A percentile compares a stretch with the other conserved stretches of the same genome.
These are phyloP conservation scores for Leucoma salicis DNA, from an alignment of 2,888 invertebrate species.

Conservation along the genomic window DNA sequence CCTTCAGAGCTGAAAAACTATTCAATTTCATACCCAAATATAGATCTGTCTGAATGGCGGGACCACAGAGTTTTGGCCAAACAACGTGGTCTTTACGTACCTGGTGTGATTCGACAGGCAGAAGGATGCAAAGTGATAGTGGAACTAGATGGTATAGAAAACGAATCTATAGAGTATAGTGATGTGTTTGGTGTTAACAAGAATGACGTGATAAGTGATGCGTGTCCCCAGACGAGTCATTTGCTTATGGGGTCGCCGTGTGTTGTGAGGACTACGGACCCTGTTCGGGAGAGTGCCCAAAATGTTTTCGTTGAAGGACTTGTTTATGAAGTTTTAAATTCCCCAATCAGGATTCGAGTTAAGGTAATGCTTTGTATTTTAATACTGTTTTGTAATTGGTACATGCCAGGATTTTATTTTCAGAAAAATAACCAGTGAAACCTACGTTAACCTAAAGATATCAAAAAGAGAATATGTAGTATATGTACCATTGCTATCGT, in stretches of 20 bases:
- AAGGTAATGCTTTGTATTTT: constrained; percentile 68
- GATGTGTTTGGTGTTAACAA: constrained; percentile 91
- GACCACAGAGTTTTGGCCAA: constrained; percentile 96
- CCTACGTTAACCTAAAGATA: too few relatives aligned
- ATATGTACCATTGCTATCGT: too few relatives aligned
- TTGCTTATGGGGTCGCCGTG: constrained; percentile 90
- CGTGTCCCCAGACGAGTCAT: constrained; percentile 93
- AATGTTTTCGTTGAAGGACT: constrained; percentile 93
- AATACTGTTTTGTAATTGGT: too few relatives aligned
- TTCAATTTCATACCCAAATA: constrained; percentile 79
- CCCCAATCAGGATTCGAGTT: constrained; percentile 74
- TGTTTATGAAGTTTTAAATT: constrained; percentile 82
- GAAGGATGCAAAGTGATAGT: constrained; percentile 88
- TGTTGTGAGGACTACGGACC: constrained; percentile 87
- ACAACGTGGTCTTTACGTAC: constrained; percentile 90
- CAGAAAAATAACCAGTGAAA: too few relatives aligned
- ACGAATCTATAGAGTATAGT: constrained; percentile 85
- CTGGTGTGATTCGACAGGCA: constrained; percentile 92
- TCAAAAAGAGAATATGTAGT: too few relatives aligned
- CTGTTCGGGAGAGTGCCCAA: constrained; percentile 81
- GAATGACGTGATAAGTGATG: constrained; percentile 95
- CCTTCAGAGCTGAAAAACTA: constrained; percentile 76
- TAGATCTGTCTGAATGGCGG: constrained; percentile 96
- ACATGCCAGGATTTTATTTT: too few relatives aligned
- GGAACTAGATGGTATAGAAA: constrained; percentile 90